phyloP scores from a whole-genome alignment of 2,113 vertebrate genomes.

The human region DNA sequence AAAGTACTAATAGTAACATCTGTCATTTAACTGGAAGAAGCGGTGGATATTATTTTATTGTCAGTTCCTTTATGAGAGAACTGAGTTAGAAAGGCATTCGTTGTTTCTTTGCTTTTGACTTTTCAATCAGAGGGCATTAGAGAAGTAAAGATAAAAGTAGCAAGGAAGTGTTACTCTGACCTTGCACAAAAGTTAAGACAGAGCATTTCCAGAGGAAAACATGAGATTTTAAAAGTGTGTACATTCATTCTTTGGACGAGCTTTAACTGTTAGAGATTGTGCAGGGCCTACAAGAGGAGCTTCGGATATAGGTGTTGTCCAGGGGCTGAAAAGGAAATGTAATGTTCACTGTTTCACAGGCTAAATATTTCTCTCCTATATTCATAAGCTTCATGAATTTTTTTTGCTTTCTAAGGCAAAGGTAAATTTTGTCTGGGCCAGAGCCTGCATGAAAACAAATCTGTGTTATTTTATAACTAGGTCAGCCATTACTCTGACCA shows the following conservation, averaged over 20 bases:
- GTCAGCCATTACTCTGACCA: neutral
- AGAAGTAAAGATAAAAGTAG: neutral
- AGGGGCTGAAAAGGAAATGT: neutral
- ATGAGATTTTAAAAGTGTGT: neutral
- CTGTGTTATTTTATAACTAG: neutral
- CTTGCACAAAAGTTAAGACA: neutral
- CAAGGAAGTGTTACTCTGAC: neutral
- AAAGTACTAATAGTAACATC: too few relatives aligned
- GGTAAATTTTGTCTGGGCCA: neutral
- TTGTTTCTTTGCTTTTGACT: neutral
- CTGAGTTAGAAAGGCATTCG: neutral
- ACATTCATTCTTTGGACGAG: neutral
- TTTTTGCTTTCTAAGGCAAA: constrained; percentile 6
- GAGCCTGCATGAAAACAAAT: neutral
- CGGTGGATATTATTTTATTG: neutral
- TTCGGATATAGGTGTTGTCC: neutral
- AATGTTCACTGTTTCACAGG: neutral
- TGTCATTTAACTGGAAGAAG: neutral
- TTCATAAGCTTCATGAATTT: neutral
- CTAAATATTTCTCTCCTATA: neutral
- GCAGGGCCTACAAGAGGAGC: neutral
- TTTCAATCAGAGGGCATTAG: neutral
- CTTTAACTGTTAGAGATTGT: neutral
- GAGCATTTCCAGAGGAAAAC: neutral
- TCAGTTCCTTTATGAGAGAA: neutral